A percentile compares a stretch with the other conserved stretches of the same genome.
These are phyloP conservation scores for Melipona beecheii DNA, from an alignment of 2,888 invertebrate genomes.

Conservation along the genomic window DNA sequence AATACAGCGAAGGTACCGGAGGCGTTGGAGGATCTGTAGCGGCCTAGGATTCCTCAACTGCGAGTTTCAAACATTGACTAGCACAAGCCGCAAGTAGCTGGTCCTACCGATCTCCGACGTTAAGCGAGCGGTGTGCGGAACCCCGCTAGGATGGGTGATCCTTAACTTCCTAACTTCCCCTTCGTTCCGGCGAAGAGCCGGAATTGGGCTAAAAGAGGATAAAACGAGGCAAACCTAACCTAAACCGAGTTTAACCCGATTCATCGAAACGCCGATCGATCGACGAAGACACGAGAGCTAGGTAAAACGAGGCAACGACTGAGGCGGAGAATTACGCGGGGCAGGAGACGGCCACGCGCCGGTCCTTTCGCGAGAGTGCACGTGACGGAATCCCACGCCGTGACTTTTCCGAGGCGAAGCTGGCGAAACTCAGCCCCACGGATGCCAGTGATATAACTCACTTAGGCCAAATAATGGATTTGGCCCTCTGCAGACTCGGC, in stretches of 20 bases:
- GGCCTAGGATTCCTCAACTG: too few species aligned
- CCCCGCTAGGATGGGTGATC: too few species aligned
- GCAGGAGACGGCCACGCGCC: constrained; percentile 6
- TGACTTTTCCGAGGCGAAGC: constrained; percentile 37
- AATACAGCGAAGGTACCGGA: too few species aligned
- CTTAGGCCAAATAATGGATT: constrained; percentile 68
- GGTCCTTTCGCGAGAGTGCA: constrained; percentile 22
- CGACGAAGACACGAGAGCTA: constrained; percentile 1
- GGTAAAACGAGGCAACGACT: not conserved
- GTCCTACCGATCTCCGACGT: too few species aligned
- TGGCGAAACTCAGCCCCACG: constrained; percentile 41
- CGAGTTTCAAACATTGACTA: too few species aligned
- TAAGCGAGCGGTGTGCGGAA: too few species aligned
- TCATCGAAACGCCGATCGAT: too few species aligned
- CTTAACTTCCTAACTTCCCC: too few species aligned
- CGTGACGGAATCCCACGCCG: constrained; percentile 49
- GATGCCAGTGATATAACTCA: constrained; percentile 64
- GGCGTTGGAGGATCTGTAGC: too few species aligned
- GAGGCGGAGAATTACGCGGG: not conserved
- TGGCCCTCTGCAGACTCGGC: constrained; percentile 13
- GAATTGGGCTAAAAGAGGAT: not conserved
- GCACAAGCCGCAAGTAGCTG: too few species aligned
- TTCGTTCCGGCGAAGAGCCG: not conserved
- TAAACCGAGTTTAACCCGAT: too few species aligned
- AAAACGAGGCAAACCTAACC: not conserved